Percentiles rank a stretch among this genome's conserved stretches.
phyloP scores from a whole-genome alignment of 2,888 invertebrate species.

The Orthonevra nobilis region DNA sequence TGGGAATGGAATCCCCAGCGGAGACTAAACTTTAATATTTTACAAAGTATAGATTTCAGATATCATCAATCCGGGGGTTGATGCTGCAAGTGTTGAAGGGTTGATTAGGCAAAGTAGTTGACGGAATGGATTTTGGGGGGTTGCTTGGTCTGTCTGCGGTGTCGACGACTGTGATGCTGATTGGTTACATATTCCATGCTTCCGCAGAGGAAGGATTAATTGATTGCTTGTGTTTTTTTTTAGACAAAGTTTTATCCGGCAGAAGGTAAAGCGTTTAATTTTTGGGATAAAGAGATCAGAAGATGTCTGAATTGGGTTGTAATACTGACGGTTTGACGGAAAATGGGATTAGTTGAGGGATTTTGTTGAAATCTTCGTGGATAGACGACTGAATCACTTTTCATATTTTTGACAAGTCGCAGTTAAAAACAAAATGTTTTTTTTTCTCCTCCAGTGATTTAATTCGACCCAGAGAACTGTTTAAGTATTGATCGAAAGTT shows the following conservation, averaged over 20 bases:
- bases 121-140: slow-evolving; percentile 4
- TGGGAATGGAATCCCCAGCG: slow-evolving; percentile 13
- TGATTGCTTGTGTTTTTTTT: slow-evolving; percentile 38
- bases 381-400: no score
- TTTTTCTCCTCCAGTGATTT: no score
- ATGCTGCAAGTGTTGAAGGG: slow-evolving; percentile 12
- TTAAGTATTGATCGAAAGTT: no score
- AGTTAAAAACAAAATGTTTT: no score
- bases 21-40: slow-evolving; percentile 58
- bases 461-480: no score
- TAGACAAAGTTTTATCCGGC: not conserved
- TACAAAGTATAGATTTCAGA: slow-evolving; percentile 57
- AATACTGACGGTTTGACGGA: slow-evolving; percentile 20
- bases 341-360: slow-evolving; percentile 25
- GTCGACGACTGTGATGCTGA: slow-evolving; percentile 13
- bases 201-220: slow-evolving; percentile 41
- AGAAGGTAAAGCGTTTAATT: not conserved
- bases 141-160: slow-evolving; percentile 57
- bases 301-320: not conserved
- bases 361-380: not conserved
- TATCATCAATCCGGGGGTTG: slow-evolving; percentile 51
- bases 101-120: slow-evolving; percentile 23
- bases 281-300: not conserved
- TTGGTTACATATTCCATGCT: slow-evolving; percentile 19
- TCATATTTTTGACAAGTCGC: no score